phyloP scores from a whole-genome alignment of 2,888 invertebrate genomes.

The Leucoptera coffeella region DNA sequence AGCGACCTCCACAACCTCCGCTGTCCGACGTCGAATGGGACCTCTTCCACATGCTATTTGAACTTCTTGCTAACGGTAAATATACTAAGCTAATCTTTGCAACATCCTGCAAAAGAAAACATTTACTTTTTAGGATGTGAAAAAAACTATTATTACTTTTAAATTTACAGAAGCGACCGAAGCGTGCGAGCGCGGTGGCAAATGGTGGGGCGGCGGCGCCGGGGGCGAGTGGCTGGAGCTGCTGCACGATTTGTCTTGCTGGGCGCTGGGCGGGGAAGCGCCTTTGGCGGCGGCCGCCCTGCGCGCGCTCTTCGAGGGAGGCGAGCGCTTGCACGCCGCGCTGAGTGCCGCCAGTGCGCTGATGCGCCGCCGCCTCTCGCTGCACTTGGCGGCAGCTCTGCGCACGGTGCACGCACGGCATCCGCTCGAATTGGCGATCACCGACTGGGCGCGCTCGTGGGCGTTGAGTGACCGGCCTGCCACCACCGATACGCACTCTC shows the following conservation, averaged over 20 bases:
- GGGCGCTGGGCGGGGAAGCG: constrained; percentile 19
- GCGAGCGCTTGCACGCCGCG: too few species aligned
- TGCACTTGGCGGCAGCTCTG: constrained; percentile 18
- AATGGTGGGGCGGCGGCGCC: constrained; percentile 2
- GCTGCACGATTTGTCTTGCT: constrained; percentile 18
- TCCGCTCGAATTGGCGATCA: constrained; percentile 23
- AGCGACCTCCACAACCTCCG: constrained; percentile 12
- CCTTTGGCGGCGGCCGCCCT: constrained; percentile 22
- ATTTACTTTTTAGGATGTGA: too few species aligned
- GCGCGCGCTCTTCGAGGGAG: constrained; percentile 25
- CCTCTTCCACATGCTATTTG: constrained; percentile 41
- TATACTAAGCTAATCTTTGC: constrained; percentile 3
- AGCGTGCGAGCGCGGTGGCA: constrained; percentile 1
- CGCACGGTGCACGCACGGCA: constrained; percentile 21
- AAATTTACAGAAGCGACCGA: neutral
- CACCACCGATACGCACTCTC: constrained; percentile 5
- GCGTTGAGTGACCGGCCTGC: constrained; percentile 25
- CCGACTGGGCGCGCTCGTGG: constrained; percentile 42
- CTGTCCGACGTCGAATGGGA: constrained; percentile 19
- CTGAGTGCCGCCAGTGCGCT: constrained; percentile 9
- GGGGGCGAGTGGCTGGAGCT: constrained; percentile 18
- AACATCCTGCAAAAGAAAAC: too few species aligned
- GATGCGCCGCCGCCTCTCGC: constrained; percentile 17
- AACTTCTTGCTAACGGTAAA: constrained; percentile 38
- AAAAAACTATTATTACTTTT: too few species aligned